Percentiles rank a stretch among this genome's conserved stretches.
Evolutionary conservation across 2,888 invertebrate species (phyloP).

Genomic region (Liopterus haemorrhoidalis): DNA sequence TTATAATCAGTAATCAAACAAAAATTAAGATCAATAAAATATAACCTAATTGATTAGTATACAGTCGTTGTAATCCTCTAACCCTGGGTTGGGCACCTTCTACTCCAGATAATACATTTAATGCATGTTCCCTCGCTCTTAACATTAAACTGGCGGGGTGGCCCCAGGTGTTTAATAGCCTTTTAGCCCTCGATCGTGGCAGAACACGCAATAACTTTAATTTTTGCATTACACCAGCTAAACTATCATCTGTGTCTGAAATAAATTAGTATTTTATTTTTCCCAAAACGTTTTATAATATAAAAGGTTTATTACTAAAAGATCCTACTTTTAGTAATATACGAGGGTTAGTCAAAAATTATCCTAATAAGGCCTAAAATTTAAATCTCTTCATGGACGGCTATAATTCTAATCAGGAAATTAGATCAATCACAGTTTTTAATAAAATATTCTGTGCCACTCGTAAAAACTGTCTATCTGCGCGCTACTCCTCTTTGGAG

Average conservation of each 20-base stretch:
- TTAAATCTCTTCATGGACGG: no score
- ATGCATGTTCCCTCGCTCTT: constrained; percentile 74
- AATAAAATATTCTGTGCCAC: no score
- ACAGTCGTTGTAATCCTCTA: constrained; percentile 35
- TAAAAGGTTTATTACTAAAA: no score
- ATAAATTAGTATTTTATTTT: constrained; percentile 13
- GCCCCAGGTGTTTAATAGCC: constrained; percentile 71
- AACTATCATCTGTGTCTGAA: constrained; percentile 48
- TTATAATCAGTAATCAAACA: constrained; percentile 6
- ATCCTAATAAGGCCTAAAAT: no score
- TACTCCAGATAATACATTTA: constrained; percentile 71
- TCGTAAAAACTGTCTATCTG: no score
- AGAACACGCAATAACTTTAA: constrained; percentile 65
- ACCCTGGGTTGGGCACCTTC: constrained; percentile 44
- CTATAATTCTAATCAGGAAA: no score
- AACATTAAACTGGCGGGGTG: constrained; percentile 71
- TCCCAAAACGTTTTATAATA: no score
- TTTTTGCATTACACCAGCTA: constrained; percentile 61
- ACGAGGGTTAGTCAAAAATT: no score
- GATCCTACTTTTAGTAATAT: no score
- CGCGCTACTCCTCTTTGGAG: no score
- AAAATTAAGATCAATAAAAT: constrained; percentile 20
- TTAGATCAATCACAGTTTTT: no score
- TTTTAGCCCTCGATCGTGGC: constrained; percentile 71
- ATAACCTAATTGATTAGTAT: constrained; percentile 31